These are phyloP conservation scores for Merluccius polli DNA, from an alignment of 2,797 vertebrate genomes.

Conservation along the genomic window DNA sequence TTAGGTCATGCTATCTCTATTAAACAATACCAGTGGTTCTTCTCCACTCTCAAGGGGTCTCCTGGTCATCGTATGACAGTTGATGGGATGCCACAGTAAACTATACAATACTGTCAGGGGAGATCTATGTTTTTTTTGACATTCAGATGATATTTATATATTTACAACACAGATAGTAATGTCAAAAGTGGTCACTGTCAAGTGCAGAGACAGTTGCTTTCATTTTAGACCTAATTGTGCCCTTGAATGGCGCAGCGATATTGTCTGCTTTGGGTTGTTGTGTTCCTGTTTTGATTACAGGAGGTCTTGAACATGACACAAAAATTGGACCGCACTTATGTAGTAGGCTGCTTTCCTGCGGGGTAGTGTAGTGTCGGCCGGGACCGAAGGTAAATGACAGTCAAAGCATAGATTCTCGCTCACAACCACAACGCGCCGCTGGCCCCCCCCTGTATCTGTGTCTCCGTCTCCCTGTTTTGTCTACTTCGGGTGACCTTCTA, in stretches of 20 bases:
- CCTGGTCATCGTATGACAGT: background rate
- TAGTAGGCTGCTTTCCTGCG: background rate
- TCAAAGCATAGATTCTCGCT: conserved; percentile 29
- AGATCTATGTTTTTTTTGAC: background rate
- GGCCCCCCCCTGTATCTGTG: conserved; percentile 17
- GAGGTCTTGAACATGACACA: conserved; percentile 6
- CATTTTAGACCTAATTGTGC: background rate
- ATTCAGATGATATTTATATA: background rate
- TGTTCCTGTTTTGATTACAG: conserved; percentile 27
- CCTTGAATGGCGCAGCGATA: conserved; percentile 39
- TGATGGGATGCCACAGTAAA: background rate
- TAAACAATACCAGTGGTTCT: background rate
- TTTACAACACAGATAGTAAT: background rate
- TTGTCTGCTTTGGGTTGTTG: conserved; percentile 26
- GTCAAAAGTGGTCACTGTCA: background rate
- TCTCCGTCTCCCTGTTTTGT: conserved; percentile 33
- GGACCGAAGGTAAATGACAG: conserved; percentile 8
- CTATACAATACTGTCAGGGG: background rate
- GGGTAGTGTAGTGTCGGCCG: background rate
- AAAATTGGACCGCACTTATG: conserved; percentile 3
- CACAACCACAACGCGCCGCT: background rate
- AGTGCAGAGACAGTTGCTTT: conserved; percentile 9
- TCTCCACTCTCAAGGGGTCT: background rate
- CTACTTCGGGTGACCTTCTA: conserved; percentile 33
- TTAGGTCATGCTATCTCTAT: conserved; percentile 25